Evolutionary conservation across 2,113 vertebrate species (phyloP), one percentile per base, ranked within the genome.

Genomic region (Plecturocebus donacophilus): DNA sequence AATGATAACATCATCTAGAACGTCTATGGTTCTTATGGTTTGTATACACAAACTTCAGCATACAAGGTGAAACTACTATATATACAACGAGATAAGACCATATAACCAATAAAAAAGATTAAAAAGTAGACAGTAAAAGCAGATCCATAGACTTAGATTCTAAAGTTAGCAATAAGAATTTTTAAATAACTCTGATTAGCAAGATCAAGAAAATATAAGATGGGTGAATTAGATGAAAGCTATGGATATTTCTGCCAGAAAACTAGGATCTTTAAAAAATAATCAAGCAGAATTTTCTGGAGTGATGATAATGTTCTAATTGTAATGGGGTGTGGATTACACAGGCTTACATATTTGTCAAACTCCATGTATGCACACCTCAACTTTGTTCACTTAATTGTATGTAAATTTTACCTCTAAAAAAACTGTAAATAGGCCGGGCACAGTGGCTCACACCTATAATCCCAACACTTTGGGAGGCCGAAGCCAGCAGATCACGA

Each of bases 261-360:
- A 95, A 90, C 7, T 9, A 61, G 32, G 21, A 68, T 42, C 40
- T 61, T 77, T 76, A 77, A 70, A 95, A 90, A 35, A 81, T 20
- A 95, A 90, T 47, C 45, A 85, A 87, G 35, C 76, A 49, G 49
- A 80, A 95, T 93, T 87, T 93, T 87, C 75, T 90, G 56, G 16
- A 94, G 40, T 86, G 38, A 70, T n/a, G 14, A 86, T 32, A 89
- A 79, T 73, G 1, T 32, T 75, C 56, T 95, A 76, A 85, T n/a
- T 40, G 56, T 7, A 47, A 38, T 25, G n/a, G 47, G 54, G 20
- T 61, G 4, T 45, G 56, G 17, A 92, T 75, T 49, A 86, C 80
- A 85, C 14, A 35, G 25, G 14, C 80, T 6, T 58, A 52, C 49
- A 47, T 56, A 35, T 90, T 68, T 61, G 30, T 91, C 68, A 87